These are phyloP conservation scores for Andrena cerasifolii DNA, from an alignment of 1,140 invertebrate genomes.

Conservation along the genomic window DNA sequence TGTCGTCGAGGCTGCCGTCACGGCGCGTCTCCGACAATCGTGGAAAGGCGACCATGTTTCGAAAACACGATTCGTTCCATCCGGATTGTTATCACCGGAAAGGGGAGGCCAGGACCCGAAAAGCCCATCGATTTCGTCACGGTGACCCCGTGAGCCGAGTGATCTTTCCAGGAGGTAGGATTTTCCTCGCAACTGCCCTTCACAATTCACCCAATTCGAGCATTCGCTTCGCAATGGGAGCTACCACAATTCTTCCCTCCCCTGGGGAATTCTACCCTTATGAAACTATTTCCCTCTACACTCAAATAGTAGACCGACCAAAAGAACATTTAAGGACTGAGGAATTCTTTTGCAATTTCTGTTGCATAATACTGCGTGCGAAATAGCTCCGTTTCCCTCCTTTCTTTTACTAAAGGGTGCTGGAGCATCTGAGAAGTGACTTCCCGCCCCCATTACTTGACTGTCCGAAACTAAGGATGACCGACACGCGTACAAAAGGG, in stretches of 20 bases:
- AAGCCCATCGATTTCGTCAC: constrained; percentile 68
- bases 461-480: constrained; percentile 3
- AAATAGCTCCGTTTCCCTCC: background rate
- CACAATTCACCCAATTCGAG: constrained; percentile 4
- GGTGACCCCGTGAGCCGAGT: constrained; percentile 34
- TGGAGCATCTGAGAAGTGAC: background rate
- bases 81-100: constrained; percentile 70
- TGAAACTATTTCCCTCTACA: no score
- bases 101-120: constrained; percentile 49
- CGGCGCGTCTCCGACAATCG: constrained; percentile 41
- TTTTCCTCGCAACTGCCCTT: constrained; percentile 25
- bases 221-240: constrained; percentile 9
- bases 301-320: no score
- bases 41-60: constrained; percentile 69
- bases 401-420: background rate
- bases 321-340: no score
- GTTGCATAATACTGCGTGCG: no score
- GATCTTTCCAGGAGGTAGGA: constrained; percentile 6
- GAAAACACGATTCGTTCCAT: constrained; percentile 78
- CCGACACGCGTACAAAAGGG: constrained; percentile 44
- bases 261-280: background rate
- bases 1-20: constrained; percentile 64
- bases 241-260: background rate
- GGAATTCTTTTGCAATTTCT: no score
- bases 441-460: background rate